These are phyloP conservation scores for Phoenicopterus ruber DNA, from an alignment of 2,113 vertebrate genomes.

Conservation along the genomic window DNA sequence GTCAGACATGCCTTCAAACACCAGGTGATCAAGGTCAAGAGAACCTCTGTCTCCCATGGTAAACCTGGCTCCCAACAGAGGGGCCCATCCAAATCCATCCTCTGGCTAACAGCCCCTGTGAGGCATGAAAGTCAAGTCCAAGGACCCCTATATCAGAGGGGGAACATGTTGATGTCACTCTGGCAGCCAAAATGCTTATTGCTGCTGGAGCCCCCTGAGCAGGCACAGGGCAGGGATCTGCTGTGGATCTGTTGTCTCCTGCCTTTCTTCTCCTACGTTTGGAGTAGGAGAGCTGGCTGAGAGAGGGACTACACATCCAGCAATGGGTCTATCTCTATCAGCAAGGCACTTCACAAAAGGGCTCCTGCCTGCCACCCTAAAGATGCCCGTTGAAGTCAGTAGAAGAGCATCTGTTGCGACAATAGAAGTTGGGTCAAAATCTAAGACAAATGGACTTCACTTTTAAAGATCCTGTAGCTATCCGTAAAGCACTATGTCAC, in stretches of 20 bases:
- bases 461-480: not conserved
- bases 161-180: not conserved
- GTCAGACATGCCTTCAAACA: not conserved
- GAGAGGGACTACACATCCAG: not conserved
- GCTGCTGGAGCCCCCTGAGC: not conserved
- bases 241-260: not conserved
- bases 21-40: not conserved
- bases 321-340: no score
- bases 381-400: not conserved
- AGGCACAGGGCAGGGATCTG: not conserved
- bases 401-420: not conserved
- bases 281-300: not conserved
- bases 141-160: not conserved
- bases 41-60: not conserved
- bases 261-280: not conserved
- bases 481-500: not conserved
- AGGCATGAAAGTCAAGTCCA: not conserved
- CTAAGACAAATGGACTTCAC: not conserved
- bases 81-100: not conserved
- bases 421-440: not conserved
- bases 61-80: not conserved
- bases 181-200: not conserved
- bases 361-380: not conserved
- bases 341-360: not conserved
- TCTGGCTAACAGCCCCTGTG: not conserved